phyloP scores from a whole-genome alignment of 64 coral and sea anemone genomes.

The Actinia equina region DNA sequence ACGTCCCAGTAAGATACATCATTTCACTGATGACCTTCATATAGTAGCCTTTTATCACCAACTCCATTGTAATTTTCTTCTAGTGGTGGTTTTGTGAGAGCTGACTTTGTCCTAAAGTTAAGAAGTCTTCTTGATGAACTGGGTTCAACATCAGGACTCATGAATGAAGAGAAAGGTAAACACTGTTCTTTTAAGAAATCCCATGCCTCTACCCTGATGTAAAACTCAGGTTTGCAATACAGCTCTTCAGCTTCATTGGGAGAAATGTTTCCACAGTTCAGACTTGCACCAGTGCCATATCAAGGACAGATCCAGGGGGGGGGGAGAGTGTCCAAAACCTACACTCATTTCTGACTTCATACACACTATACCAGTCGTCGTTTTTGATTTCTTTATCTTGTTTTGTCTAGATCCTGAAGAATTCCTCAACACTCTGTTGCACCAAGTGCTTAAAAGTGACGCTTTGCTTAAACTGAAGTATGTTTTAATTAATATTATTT shows the following conservation, averaged over 20 bases:
- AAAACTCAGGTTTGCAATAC: too few relatives aligned
- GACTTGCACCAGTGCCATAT: too few relatives aligned
- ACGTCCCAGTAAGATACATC: too few relatives aligned
- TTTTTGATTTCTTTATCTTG: not conserved
- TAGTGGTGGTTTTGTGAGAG: slow-evolving; percentile 84
- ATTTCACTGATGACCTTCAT: too few relatives aligned
- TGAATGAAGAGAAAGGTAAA: slow-evolving; percentile 97
- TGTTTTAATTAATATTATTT: not conserved
- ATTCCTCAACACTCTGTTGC: slow-evolving; percentile 84
- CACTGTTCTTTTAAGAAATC: too few relatives aligned
- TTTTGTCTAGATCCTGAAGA: slow-evolving; percentile 86
- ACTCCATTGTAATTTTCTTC: not conserved
- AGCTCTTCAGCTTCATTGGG: too few relatives aligned
- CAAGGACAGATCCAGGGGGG: too few relatives aligned
- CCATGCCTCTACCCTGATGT: too few relatives aligned
- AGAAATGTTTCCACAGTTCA: too few relatives aligned
- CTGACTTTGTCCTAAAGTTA: slow-evolving; percentile 61
- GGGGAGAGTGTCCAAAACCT: too few relatives aligned
- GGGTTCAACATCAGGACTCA: slow-evolving; percentile 78
- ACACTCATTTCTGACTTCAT: too few relatives aligned
- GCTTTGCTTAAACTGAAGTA: slow-evolving; percentile 92
- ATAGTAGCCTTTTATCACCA: not conserved
- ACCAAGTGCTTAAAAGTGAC: slow-evolving; percentile 91
- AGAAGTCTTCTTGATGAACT: slow-evolving; percentile 74
- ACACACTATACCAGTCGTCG: too few relatives aligned